Percentiles rank a stretch among this genome's conserved stretches.
phyloP scores from a whole-genome alignment of 2,888 invertebrate species.

The Dasypogon diadema region DNA sequence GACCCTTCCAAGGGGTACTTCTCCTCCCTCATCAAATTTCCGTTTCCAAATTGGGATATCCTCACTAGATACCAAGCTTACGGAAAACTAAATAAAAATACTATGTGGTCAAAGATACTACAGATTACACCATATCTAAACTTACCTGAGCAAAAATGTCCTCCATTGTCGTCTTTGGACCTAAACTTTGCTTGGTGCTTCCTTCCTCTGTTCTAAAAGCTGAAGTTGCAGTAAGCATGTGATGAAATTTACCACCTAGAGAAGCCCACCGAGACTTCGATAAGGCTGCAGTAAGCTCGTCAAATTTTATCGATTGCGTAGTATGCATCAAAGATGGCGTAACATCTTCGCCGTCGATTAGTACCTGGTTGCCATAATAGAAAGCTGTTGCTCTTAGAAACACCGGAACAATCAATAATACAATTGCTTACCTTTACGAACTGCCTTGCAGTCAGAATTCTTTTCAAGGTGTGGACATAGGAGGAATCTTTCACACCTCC shows the following conservation, averaged over 20 bases:
- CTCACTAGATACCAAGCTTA: constrained; percentile 13
- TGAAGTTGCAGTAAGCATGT: not conserved
- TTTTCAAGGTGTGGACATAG: not conserved
- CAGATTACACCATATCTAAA: not conserved
- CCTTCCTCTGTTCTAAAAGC: not conserved
- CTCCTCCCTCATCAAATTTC: not conserved
- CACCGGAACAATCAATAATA: no score
- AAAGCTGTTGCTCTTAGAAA: not conserved
- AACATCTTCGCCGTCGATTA: not conserved
- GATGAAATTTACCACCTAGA: not conserved
- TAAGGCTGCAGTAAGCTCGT: not conserved
- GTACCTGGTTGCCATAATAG: not conserved
- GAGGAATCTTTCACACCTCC: not conserved
- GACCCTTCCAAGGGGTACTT: not conserved
- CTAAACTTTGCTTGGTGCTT: not conserved
- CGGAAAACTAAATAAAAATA: not conserved
- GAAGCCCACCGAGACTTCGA: not conserved
- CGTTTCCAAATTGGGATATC: constrained; percentile 24
- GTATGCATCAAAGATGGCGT: not conserved
- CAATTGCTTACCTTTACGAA: not conserved
- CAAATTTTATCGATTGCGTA: not conserved
- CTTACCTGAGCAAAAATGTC: constrained; percentile 15
- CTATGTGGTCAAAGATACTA: not conserved
- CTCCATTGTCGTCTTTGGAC: constrained; percentile 13
- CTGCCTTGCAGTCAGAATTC: not conserved